phyloP scores from a whole-genome alignment of 23 tunicate species.

The Pegea sp. region DNA sequence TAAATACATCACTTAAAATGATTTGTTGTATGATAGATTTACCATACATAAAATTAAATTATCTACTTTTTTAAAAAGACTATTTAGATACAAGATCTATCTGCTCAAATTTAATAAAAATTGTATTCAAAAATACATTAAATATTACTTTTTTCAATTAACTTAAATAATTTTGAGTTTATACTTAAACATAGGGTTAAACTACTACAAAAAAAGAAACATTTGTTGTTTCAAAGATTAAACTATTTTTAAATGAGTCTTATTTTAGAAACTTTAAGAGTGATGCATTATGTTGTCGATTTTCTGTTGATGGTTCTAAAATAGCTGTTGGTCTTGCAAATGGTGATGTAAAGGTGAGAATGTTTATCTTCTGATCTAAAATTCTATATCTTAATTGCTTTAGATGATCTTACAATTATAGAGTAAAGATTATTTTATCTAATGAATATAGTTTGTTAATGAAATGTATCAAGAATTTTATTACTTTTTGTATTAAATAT shows the following conservation, averaged over 20 bases:
- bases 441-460: too few relatives aligned
- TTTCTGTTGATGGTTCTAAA: slow-evolving; percentile 59
- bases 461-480: too few relatives aligned
- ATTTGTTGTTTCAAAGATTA: neutral
- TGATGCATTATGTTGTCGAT: slow-evolving; percentile 61
- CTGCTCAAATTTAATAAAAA: too few relatives aligned
- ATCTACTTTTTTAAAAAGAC: neutral
- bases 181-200: neutral
- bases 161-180: neutral
- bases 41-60: neutral
- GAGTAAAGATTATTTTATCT: too few relatives aligned
- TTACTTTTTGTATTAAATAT: too few relatives aligned
- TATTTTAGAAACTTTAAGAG: slow-evolving; percentile 53
- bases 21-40: neutral
- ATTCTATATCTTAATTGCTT: too few relatives aligned
- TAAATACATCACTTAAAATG: neutral
- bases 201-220: neutral
- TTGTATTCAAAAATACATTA: too few relatives aligned
- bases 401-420: too few relatives aligned
- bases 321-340: slow-evolving; percentile 75
- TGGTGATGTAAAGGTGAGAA: slow-evolving; percentile 40
- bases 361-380: too few relatives aligned
- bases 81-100: neutral
- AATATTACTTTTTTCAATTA: too few relatives aligned
- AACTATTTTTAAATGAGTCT: too few relatives aligned